Base-by-base conservation (phyloP, 2,797 vertebrate genomes). In the Crax fasciolata region DNA sequence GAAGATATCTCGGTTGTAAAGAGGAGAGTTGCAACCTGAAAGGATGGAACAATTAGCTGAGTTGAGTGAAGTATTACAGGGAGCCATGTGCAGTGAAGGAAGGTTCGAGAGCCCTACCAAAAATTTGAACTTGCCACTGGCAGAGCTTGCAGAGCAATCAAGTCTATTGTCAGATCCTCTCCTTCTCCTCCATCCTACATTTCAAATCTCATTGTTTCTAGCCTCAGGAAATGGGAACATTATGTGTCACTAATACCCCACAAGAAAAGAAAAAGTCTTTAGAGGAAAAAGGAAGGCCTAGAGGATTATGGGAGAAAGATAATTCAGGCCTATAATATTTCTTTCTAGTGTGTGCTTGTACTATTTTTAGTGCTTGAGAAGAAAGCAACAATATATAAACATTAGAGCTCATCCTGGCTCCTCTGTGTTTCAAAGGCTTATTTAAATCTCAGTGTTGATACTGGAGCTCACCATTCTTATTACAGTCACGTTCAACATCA, bases 201-300 rank as follows among this genome's bases (percentile, higher is more conserved):
- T 94, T 97, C 87, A 77, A 77, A 94, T 87, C 91, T 95, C 9
- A 0, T 70, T 94, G 71, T 93, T 94, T 92, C 87, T 87, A 91
- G 66, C 79, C 92, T 81, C 81, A 89, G 94, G 86, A 93, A 93
- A 90, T 6, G 44, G 62, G 76, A 91, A 84, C 76, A 77, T 78
- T 90, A 92, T 57, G 63, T 89, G 70, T 84, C 57, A 89, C 63
- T 94, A 95, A 82, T 49, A 74, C 39, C 89, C 90, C 67, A 81
- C 71, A 46, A 93, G 83, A 88, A 92, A 49, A 93, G 67, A 89
- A 94, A 85, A 88, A 76, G 54, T 90, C 59, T 79, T 75, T 57
- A 78, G 58, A 91, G 70, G 82, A 93, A 93, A 83, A 91, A 55
- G 52, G 74, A 95, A 94, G 87, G 59, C 76, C 74, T 76, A 83